phyloP scores from a whole-genome alignment of 2,113 vertebrate species.

The Myiagra hebetior region DNA sequence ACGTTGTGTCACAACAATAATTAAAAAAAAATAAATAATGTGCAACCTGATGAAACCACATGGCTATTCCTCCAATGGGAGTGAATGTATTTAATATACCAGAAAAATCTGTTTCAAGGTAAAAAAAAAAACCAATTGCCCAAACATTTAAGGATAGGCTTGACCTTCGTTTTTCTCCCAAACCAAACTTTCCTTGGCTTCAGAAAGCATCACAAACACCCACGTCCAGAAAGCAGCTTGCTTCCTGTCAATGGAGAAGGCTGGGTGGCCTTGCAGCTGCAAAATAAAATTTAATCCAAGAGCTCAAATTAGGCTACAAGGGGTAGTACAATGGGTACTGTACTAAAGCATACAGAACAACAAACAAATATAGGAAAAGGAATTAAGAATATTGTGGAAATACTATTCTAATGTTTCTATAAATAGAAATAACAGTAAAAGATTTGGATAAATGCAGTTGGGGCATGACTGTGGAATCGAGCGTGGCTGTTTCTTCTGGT shows the following conservation, averaged over 20 bases:
- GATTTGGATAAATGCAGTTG: background rate
- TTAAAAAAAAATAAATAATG: background rate
- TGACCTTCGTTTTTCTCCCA: background rate
- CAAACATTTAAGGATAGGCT: background rate
- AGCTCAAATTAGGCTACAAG: background rate
- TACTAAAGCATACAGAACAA: background rate
- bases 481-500: background rate
- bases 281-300: background rate
- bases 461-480: background rate
- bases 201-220: background rate
- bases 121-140: background rate
- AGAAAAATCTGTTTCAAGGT: background rate
- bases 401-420: background rate
- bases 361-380: background rate
- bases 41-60: background rate
- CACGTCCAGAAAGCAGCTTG: background rate
- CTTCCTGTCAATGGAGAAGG: background rate
- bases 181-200: conserved; percentile 5
- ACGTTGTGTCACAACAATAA: background rate
- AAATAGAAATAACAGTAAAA: background rate
- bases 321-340: background rate
- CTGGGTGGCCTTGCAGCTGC: background rate
- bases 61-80: background rate
- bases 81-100: background rate
- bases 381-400: background rate